Conservation (phyloP, 2,113 vertebrate species). For the Cygnus atratus region DNA sequence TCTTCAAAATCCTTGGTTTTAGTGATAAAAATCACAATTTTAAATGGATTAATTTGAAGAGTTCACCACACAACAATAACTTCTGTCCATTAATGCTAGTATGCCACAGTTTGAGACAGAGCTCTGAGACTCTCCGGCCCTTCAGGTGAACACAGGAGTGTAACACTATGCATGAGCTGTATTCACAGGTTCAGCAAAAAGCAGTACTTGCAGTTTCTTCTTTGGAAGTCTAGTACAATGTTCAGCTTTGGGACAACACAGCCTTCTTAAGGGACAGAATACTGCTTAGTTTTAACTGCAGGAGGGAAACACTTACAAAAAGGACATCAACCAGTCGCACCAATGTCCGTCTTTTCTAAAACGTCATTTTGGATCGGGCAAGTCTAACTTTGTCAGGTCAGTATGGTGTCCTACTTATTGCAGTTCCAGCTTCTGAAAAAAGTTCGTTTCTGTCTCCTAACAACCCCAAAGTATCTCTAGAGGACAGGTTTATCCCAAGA, state of each 20-base stretch:
- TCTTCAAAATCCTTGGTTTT: neutral
- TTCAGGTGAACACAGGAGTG: neutral
- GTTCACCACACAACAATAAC: neutral
- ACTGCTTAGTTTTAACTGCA: neutral
- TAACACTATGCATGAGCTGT: neutral
- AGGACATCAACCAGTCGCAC: neutral
- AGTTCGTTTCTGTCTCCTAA: neutral
- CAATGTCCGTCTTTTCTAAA: neutral
- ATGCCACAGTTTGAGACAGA: neutral
- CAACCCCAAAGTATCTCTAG: neutral
- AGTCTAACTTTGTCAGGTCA: neutral
- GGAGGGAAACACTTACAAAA: neutral
- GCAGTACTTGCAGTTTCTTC: neutral
- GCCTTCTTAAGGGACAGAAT: neutral
- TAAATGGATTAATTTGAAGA: neutral
- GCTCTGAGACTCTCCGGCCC: neutral
- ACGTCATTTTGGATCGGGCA: neutral
- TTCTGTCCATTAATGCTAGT: neutral
- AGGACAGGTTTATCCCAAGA: neutral
- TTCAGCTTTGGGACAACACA: neutral
- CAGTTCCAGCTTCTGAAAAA: neutral
- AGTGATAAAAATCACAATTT: neutral
- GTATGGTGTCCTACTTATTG: neutral
- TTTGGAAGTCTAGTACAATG: neutral
- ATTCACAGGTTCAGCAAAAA: neutral